A percentile compares a stretch with the other conserved stretches of the same genome.
Evolutionary conservation across 2,113 vertebrate species (phyloP).

Genomic region (Clarias magur): DNA sequence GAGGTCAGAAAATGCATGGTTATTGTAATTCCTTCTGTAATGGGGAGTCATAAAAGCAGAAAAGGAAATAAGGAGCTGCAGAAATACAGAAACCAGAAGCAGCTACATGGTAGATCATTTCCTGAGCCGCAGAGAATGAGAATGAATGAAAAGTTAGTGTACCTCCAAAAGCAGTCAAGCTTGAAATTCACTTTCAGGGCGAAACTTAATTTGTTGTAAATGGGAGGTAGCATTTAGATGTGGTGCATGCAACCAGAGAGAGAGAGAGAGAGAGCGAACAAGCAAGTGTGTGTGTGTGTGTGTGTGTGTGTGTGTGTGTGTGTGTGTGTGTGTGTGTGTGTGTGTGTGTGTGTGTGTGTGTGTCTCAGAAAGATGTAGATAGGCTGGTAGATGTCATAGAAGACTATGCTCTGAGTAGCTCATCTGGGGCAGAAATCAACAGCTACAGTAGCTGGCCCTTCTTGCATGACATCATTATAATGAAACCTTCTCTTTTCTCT

Average conservation of each 20-base stretch:
- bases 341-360: background rate
- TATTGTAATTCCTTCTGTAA: conserved; percentile 87
- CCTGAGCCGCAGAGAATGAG: conserved; percentile 79
- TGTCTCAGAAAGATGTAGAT: conserved; percentile 29
- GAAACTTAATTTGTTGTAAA: conserved; percentile 98
- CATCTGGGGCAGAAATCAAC: conserved; percentile 67
- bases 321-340: background rate
- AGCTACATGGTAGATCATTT: conserved; percentile 91
- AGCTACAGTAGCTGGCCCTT: conserved; percentile 65
- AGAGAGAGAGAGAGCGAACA: conserved; percentile 46
- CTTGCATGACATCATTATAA: conserved; percentile 69
- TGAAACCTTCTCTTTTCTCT: conserved; percentile 25
- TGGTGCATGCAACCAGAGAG: conserved; percentile 62
- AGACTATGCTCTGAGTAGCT: conserved; percentile 72
- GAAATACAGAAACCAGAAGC: conserved; percentile 61
- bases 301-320: background rate
- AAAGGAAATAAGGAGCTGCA: conserved; percentile 64
- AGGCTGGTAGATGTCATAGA: conserved; percentile 63
- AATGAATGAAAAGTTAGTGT: conserved; percentile 96
- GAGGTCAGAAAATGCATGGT: conserved; percentile 91
- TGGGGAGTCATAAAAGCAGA: conserved; percentile 63
- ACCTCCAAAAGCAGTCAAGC: conserved; percentile 87
- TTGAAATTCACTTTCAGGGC: conserved; percentile 97
- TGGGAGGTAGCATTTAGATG: conserved; percentile 92
- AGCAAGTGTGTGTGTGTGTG: background rate